phyloP scores from a whole-genome alignment of 2,888 invertebrate species.

The Harpalus rubripes region DNA sequence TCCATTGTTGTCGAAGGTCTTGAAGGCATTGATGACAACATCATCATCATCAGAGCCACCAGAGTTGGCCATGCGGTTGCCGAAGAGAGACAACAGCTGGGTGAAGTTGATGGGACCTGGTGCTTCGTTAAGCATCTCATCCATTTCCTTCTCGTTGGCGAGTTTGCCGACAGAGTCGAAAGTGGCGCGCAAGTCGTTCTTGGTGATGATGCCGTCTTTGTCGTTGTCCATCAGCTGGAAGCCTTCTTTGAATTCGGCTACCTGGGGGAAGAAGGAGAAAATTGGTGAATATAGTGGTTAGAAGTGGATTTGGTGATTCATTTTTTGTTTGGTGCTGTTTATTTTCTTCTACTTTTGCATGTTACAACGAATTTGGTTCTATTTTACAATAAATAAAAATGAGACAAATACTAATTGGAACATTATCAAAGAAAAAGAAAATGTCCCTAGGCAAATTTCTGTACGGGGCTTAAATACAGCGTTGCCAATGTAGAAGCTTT shows the following conservation, averaged over 20 bases:
- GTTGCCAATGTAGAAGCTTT: background rate
- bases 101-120: slow-evolving; percentile 97
- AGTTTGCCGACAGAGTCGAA: slow-evolving; percentile 96
- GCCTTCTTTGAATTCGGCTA: slow-evolving; percentile 80
- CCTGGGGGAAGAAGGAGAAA: slow-evolving; percentile 30
- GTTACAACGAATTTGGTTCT: too few species aligned
- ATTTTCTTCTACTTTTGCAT: too few species aligned
- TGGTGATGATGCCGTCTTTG: slow-evolving; percentile 88
- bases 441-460: too few species aligned
- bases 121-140: slow-evolving; percentile 92
- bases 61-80: slow-evolving; percentile 94
- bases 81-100: slow-evolving; percentile 94
- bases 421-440: too few species aligned
- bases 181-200: slow-evolving; percentile 93
- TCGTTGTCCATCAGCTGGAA: slow-evolving; percentile 98
- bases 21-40: slow-evolving; percentile 94
- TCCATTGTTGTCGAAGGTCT: slow-evolving; percentile 93
- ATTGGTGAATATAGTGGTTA: too few species aligned
- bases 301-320: too few species aligned
- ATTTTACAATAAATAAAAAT: too few species aligned
- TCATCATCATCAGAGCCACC: slow-evolving; percentile 93
- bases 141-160: slow-evolving; percentile 93
- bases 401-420: too few species aligned
- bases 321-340: too few species aligned
- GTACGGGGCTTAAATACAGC: too few species aligned